Conservation (phyloP, 2,797 vertebrate species). For the Halcyon smyrnensis region DNA sequence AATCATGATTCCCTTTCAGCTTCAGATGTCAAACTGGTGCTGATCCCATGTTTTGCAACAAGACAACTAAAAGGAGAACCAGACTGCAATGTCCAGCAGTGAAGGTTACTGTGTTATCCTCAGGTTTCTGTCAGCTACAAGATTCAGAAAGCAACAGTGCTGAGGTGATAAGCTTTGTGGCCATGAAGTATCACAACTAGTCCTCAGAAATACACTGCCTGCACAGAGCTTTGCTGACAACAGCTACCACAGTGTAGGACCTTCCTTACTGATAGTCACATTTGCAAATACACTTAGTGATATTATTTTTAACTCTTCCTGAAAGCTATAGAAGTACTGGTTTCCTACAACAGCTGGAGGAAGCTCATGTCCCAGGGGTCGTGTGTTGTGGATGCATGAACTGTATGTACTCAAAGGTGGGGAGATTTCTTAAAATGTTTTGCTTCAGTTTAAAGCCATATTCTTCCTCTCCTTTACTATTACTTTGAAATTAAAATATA, state of each 20-base stretch:
- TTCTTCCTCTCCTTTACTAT: neutral
- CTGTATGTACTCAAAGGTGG: neutral
- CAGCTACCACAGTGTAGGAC: neutral
- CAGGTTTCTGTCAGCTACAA: neutral
- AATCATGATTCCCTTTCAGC: neutral
- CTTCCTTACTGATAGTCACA: neutral
- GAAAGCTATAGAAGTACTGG: neutral
- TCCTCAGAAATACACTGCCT: neutral
- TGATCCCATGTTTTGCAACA: neutral
- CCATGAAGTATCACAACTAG: neutral
- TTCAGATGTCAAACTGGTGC: neutral
- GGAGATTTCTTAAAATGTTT: neutral
- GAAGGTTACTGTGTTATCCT: neutral
- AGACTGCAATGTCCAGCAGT: neutral
- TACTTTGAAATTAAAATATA: neutral
- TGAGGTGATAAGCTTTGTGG: neutral
- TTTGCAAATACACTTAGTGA: constrained; percentile 48
- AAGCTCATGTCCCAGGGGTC: neutral
- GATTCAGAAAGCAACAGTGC: neutral
- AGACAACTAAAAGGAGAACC: neutral
- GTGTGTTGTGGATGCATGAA: neutral
- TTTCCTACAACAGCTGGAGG: constrained; percentile 24
- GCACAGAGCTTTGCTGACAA: neutral
- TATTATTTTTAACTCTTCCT: constrained; percentile 65
- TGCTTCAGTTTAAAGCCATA: neutral